Base-by-base conservation (phyloP, 2,113 vertebrate species). In the Scatophagus argus region DNA sequence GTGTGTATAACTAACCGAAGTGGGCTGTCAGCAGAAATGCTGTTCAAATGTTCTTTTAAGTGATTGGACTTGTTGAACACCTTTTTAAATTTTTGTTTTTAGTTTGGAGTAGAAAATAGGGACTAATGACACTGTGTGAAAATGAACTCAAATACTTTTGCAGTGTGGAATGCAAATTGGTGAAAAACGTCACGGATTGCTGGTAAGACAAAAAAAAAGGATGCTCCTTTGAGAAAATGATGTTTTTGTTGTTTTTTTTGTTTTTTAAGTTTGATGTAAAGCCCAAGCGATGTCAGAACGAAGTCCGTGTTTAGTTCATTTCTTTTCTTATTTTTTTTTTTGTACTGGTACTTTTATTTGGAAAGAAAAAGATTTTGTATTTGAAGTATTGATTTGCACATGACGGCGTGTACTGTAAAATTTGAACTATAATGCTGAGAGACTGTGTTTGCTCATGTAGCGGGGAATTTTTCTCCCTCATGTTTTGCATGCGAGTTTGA, bases 371-470 rank as follows among this genome's bases (percentile, higher is more conserved):
- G 58, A 63, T 80, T 87, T n/a, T 71, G 49, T 74, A 21, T 87
- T 76, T 86, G 72, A 77, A 75, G 58, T 32, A 76, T 41, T 84
- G 62, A 76, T 89, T 90, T 91, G 89, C 89, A 91, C 88, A 90
- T 74, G 62, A 88, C n/a, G 16, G 84, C 86, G 77, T 90, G 87
- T 88, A 89, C 90, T 89, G 90, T 93, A 87, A 87, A 66, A 52
- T 54, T 59, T 14, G 25, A 63, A 64, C 63, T 36, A 44, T 51
- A 19, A 46, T 72, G 55, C 59, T 62, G 73, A 59, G n/a, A 61
- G 13, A 5, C 54, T 44, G 19, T 58, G 46, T 83, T 80, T 78
- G 16, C 36, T 69, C 34, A 23, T 32, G 38, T 31, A 73, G 56
- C 52, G 12, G 54, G 54, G 44, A 49, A 10, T 67, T 34, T 31